Conservation (phyloP, 2,113 vertebrate species). For the Scopus umbretta region DNA sequence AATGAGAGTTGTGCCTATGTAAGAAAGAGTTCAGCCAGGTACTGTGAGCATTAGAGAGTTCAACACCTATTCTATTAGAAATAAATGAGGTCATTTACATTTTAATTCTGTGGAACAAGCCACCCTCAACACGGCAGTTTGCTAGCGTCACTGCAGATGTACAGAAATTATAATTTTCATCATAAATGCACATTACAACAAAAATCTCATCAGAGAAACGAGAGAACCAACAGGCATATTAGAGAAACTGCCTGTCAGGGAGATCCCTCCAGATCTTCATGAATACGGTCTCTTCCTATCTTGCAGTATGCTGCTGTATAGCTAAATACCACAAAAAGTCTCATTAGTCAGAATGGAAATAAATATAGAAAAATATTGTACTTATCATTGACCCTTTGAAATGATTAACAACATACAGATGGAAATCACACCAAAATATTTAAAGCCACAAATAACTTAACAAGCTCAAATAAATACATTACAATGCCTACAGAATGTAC, state of each 20-base stretch:
- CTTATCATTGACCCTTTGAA: background rate
- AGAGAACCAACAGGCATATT: background rate
- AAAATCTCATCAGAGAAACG: conserved; percentile 3
- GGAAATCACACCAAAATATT: background rate
- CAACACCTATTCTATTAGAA: conserved; percentile 13
- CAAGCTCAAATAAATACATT: background rate
- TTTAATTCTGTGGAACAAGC: conserved; percentile 5
- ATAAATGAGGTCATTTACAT: conserved; percentile 32
- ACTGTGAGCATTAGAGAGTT: background rate
- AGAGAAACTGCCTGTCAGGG: conserved; percentile 3
- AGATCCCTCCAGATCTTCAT: background rate
- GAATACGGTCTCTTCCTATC: background rate
- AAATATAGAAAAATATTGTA: conserved; percentile 1
- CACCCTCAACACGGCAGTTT: conserved; percentile 31
- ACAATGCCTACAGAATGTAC: background rate
- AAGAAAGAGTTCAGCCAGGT: background rate
- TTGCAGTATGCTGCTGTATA: background rate
- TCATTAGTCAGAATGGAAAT: background rate
- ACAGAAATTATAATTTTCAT: conserved; percentile 30
- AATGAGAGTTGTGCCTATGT: background rate
- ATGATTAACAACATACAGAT: background rate
- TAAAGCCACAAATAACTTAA: background rate
- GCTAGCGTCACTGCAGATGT: background rate
- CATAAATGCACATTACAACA: conserved; percentile 27
- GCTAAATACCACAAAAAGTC: background rate